Base-by-base conservation (phyloP, 2,113 vertebrate species). In the Stigmatopora argus region DNA sequence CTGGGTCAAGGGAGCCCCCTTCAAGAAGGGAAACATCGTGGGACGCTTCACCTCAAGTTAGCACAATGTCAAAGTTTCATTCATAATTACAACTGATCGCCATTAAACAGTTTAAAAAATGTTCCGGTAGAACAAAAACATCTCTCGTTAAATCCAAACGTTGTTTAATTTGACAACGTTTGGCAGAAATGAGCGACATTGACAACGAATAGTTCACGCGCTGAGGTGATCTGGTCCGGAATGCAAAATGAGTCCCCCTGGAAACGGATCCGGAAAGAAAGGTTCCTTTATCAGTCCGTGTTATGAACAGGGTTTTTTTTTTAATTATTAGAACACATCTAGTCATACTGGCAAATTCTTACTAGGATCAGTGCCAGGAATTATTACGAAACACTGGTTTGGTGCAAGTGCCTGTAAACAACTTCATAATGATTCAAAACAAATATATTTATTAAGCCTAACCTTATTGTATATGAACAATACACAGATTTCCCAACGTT, bases 221-320 rank as follows among this genome's bases (percentile, higher is more conserved):
- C 55, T 63, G 11, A 0, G 13, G 6, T 1, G 34, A 8, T 63
- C 9, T 3, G 6, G 18, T 7, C 60, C 9, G 7, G 5, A 60
- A 34, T 26, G 21, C 6, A 3, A 64, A 80, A 72, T 44, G 41
- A 14, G 19, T 77, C 75, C 78, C 52, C 55, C 18, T 5, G 6
- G 71, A 83, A 85, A 85, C 78, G 45, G 5, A 0, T 34, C 11
- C 2, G 3, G 10, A 0, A 31, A 38, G 2, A 10, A 66, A 44
- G 3, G 56, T 71, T 67, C 38, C 38, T 41, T 7, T 8, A 8
- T 41, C 4, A 10, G 6, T 41, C 38, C 38, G 6, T 7, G 38
- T 41, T 41, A 41, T 41, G 7, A 41, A 41, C 38, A 8, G 38
- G 38, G 9, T 41, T 8, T 0, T 41, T 41, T 41, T 41, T 41